phyloP scores from a whole-genome alignment of 2,888 invertebrate species.

The Mechanitis messenoides region DNA sequence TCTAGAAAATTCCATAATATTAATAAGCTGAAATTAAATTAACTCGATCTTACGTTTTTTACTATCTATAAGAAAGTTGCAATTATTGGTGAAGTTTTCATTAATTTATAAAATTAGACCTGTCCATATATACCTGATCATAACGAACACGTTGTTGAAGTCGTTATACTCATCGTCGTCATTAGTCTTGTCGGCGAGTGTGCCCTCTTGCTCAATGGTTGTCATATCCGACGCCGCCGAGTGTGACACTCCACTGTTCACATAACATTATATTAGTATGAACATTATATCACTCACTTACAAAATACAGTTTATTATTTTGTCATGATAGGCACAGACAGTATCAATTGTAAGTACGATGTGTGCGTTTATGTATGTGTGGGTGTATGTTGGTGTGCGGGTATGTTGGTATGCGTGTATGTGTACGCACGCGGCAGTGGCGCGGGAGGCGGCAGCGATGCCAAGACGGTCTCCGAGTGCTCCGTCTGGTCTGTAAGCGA shows the following conservation, averaged over 20 bases:
- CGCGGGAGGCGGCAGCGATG: conserved; percentile 82
- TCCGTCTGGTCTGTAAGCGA: conserved; percentile 85
- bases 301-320: too few relatives aligned
- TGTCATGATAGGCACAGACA: too few relatives aligned
- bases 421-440: conserved; percentile 33
- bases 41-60: too few relatives aligned
- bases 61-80: too few relatives aligned
- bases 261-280: neutral
- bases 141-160: conserved; percentile 75
- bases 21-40: too few relatives aligned
- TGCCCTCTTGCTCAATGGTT: conserved; percentile 89
- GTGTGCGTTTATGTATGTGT: too few relatives aligned
- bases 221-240: conserved; percentile 95
- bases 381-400: too few relatives aligned
- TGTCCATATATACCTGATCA: conserved; percentile 63
- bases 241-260: conserved; percentile 61
- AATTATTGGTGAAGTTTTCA: too few relatives aligned
- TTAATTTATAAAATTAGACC: too few relatives aligned
- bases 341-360: too few relatives aligned
- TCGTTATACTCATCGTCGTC: conserved; percentile 55
- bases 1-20: conserved; percentile 32
- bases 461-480: conserved; percentile 93
- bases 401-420: too few relatives aligned
- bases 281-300: too few relatives aligned
- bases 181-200: conserved; percentile 20